phyloP scores from a whole-genome alignment of 2,888 invertebrate species.

The Dichetophora obliterata region DNA sequence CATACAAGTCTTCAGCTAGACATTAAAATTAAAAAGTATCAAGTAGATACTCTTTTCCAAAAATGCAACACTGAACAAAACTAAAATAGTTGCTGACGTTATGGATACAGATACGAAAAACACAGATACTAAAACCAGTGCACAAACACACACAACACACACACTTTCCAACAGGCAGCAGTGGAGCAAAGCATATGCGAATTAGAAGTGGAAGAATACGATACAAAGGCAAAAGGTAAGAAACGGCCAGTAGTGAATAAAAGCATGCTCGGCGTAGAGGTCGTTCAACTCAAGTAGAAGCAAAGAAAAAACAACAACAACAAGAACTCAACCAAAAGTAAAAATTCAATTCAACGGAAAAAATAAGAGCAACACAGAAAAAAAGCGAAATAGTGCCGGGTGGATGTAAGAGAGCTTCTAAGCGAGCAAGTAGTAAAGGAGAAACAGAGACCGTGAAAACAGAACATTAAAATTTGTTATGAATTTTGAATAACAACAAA shows the following conservation, averaged over 20 bases:
- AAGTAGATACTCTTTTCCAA: too few species aligned
- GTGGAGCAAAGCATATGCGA: conserved; percentile 29
- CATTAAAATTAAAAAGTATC: not conserved
- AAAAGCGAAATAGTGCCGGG: conserved; percentile 19
- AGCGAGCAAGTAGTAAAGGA: conserved; percentile 23
- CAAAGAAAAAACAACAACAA: conserved; percentile 1
- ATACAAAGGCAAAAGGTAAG: not conserved
- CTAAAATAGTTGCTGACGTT: not conserved
- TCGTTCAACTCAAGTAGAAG: conserved; percentile 48
- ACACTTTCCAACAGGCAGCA: not conserved
- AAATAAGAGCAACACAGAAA: conserved; percentile 1
- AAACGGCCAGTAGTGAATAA: conserved; percentile 42
- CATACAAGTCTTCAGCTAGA: not conserved
- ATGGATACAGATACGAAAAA: not conserved
- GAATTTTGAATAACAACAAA: not conserved
- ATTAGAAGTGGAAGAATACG: conserved; percentile 30
- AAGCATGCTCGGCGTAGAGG: conserved; percentile 51
- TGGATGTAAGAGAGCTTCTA: conserved; percentile 15
- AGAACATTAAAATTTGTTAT: not conserved
- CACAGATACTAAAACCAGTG: not conserved
- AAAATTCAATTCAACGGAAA: conserved; percentile 29
- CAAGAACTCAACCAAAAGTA: conserved; percentile 6
- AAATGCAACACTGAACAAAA: conserved; percentile 15
- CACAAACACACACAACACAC: conserved; percentile 1
- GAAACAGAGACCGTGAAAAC: not conserved